Base-by-base conservation (phyloP, 2,113 vertebrate genomes). In the Gobio gobio region DNA sequence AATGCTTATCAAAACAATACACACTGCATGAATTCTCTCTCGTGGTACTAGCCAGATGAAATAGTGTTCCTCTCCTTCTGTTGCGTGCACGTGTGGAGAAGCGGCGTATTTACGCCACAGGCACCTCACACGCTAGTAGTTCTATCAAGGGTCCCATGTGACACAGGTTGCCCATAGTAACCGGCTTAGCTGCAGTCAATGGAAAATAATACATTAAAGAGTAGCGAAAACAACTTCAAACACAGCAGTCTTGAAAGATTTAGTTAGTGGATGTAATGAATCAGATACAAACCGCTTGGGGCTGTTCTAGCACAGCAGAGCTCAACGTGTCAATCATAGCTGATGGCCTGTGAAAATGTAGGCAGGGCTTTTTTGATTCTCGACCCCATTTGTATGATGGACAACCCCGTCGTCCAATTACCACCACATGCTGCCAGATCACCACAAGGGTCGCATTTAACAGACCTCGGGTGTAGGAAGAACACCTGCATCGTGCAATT, bases 301-400 rank as follows among this genome's bases (percentile, higher is more conserved):
- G 84, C 86, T 88, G 74, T 78, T 91, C 88, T 91, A 92, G 86
- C 83, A 82, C 83, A 83, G 88, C 87, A 82, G 84, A 89, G 83
- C 89, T 89, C 91, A 88, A 80, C 56, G 36, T 93, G 90, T 94
- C 94, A 92, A 91, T 94, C 93, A 94, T 82, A 84, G 66, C 73
- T 43, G 51, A 87, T 89, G 89, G 90, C 64, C 79, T 87, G 82
- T 87, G 89, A 61, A 86, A 86, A 85, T 58, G 78, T 64, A 47
- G 85, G 29, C 86, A 82, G 87, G 84, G 61, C 83, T 78, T 20
- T 78, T 77, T 56, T 77, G 89, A 56, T 83, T 83, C 14, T 91
- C 88, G 36, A 90, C 89, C 79, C 90, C 91, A 91, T 63, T 90
- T 90, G 92, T 86, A 85, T 90, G 83, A 45, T 76, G 84, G 90